A percentile compares a stretch with the other conserved stretches of the same genome.
Evolutionary conservation across 2,797 vertebrate genomes (phyloP).

Genomic region (Pseudotriccus pelzelni): DNA sequence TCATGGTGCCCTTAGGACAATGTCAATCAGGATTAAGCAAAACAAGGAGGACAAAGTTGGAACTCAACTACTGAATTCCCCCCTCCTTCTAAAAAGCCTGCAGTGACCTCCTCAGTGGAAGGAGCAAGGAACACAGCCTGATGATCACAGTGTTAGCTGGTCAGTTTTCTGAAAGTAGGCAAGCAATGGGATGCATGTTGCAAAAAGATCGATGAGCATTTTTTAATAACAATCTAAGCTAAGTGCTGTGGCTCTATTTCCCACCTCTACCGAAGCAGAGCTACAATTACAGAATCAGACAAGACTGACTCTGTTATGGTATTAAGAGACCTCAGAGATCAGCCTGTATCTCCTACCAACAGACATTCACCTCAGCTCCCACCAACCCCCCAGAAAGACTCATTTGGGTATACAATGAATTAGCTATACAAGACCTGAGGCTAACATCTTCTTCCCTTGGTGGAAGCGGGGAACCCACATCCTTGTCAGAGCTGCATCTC

Average conservation of each 20-base stretch:
- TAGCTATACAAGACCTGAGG: background rate
- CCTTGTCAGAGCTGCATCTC: background rate
- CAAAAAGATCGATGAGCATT: background rate
- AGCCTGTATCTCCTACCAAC: background rate
- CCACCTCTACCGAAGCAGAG: background rate
- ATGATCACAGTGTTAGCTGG: rapidly evolving
- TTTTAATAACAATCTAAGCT: background rate
- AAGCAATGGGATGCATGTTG: rapidly evolving
- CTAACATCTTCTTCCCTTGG: background rate
- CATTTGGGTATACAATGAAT: background rate
- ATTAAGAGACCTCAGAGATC: background rate
- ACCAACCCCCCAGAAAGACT: background rate
- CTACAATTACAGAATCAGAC: background rate
- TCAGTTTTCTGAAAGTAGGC: background rate
- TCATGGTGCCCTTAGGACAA: background rate
- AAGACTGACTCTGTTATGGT: background rate
- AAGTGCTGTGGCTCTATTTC: background rate
- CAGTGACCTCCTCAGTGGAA: background rate
- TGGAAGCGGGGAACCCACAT: background rate
- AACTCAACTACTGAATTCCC: background rate
- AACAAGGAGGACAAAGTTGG: background rate
- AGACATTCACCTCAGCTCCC: background rate
- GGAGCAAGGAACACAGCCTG: background rate
- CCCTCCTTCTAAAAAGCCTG: background rate
- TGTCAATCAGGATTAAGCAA: background rate